Evolutionary conservation across 2,888 invertebrate species (phyloP).

Genomic region (Drosophila antonietae): DNA sequence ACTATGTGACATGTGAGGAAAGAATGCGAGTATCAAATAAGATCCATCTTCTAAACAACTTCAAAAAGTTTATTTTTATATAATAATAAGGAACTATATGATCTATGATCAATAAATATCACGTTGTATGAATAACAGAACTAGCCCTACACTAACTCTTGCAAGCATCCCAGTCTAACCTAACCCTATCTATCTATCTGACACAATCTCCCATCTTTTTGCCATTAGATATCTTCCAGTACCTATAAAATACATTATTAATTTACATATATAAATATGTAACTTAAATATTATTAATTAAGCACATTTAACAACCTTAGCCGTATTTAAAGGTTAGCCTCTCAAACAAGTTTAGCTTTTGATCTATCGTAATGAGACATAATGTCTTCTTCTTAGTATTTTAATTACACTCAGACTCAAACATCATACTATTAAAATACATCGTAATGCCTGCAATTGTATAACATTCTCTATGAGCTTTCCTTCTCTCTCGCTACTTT

Average conservation of each 20-base stretch:
- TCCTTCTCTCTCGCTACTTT: not conserved
- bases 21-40: not conserved
- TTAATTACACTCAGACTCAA: not conserved
- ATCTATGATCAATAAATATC: no score
- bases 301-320: not conserved
- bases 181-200: no score
- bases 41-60: no score
- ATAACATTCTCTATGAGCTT: not conserved
- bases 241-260: no score
- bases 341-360: not conserved
- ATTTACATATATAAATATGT: no score
- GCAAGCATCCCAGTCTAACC: no score
- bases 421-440: not conserved
- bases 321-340: no score
- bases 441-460: not conserved
- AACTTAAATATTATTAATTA: not conserved
- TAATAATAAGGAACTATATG: no score
- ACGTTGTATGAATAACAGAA: no score
- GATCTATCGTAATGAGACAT: not conserved
- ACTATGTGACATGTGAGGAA: not conserved
- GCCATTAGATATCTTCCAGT: no score
- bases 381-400: not conserved
- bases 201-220: no score
- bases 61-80: not conserved
- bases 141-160: no score